Percentiles rank a stretch among this genome's conserved stretches.
These are phyloP conservation scores for Beris morrisii DNA, from an alignment of 2,888 invertebrate genomes.

Conservation along the genomic window DNA sequence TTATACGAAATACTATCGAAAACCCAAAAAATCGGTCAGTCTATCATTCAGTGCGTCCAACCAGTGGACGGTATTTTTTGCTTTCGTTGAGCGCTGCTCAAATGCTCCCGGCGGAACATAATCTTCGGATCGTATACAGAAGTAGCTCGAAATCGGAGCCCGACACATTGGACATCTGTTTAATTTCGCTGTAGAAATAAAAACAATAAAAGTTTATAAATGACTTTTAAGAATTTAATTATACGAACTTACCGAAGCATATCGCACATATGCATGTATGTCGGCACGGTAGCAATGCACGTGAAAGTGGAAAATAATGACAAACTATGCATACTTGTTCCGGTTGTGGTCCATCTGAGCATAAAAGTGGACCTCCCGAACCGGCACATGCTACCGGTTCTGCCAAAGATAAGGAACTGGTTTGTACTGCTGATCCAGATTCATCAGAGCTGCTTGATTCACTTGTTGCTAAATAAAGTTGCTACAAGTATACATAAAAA, in stretches of 20 bases:
- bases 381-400: conserved; percentile 59
- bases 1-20: conserved; percentile 45
- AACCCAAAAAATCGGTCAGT: conserved; percentile 74
- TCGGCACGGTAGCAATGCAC: conserved; percentile 80
- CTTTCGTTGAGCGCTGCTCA: conserved; percentile 53
- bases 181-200: conserved; percentile 63
- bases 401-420: conserved; percentile 57
- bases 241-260: conserved; percentile 65
- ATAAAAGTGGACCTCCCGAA: conserved; percentile 44
- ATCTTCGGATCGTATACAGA: conserved; percentile 78
- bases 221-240: background rate
- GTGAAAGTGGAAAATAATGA: conserved; percentile 73
- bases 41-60: conserved; percentile 69
- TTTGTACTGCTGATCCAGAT: conserved; percentile 50
- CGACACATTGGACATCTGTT: conserved; percentile 88
- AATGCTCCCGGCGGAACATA: conserved; percentile 61
- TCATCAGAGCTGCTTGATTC: conserved; percentile 62
- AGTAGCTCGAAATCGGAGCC: conserved; percentile 79
- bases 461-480: conserved; percentile 75
- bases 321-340: conserved; percentile 80
- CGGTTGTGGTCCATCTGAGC: conserved; percentile 55
- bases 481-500: conserved; percentile 64
- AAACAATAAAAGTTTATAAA: conserved; percentile 20
- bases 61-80: conserved; percentile 58
- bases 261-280: conserved; percentile 84